A percentile compares a stretch with the other conserved stretches of the same genome.
phyloP scores from a whole-genome alignment of 1,140 invertebrate genomes.

The Ericerus pela region DNA sequence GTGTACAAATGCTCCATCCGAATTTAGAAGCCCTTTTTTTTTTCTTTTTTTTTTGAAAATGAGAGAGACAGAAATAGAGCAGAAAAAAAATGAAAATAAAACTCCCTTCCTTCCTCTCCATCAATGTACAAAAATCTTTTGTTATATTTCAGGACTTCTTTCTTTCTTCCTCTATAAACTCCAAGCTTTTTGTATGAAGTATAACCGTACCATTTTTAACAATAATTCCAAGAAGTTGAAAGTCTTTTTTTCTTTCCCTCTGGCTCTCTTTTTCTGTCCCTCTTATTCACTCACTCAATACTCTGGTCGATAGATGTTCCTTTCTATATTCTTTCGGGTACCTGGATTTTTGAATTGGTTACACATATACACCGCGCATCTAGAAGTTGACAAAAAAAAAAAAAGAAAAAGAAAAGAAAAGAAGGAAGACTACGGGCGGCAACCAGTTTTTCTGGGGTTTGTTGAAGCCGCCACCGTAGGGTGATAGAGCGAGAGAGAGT shows the following conservation, averaged over 20 bases:
- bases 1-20: too few relatives aligned
- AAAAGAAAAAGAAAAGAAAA: too few relatives aligned
- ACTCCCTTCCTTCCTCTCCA: neutral
- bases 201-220: slow-evolving; percentile 10
- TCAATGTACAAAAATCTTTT: slow-evolving; percentile 6
- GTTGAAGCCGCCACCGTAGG: neutral
- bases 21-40: too few relatives aligned
- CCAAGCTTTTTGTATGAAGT: slow-evolving; percentile 3
- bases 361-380: neutral
- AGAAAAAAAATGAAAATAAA: slow-evolving; percentile 5
- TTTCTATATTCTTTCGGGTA: too few relatives aligned
- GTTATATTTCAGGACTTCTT: slow-evolving; percentile 8
- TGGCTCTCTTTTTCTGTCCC: too few relatives aligned
- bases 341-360: neutral
- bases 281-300: too few relatives aligned
- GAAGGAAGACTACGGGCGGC: neutral
- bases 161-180: too few relatives aligned
- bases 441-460: slow-evolving; percentile 12
- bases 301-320: too few relatives aligned
- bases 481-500: too few relatives aligned
- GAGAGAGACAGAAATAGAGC: too few relatives aligned
- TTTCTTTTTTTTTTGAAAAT: too few relatives aligned
- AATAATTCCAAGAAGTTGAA: slow-evolving; percentile 8
- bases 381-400: too few relatives aligned
- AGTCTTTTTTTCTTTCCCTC: slow-evolving; percentile 2